Evolutionary conservation across 2,888 invertebrate species (phyloP).

Genomic region (Acrobasis suavella): DNA sequence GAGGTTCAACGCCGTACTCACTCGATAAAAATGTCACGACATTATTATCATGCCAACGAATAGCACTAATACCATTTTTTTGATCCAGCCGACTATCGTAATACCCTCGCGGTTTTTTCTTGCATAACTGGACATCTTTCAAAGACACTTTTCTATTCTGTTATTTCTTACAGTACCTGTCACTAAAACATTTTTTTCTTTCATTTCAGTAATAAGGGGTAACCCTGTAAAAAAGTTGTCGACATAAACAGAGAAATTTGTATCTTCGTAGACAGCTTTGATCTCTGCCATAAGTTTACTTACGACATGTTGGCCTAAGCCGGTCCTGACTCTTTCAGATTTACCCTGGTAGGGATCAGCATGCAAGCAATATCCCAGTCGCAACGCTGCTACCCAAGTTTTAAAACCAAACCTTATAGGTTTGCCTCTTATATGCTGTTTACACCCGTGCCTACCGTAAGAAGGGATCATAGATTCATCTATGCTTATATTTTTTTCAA

Average conservation of each 20-base stretch:
- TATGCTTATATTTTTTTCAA: neutral
- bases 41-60: conserved; percentile 5
- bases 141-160: neutral
- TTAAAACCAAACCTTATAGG: conserved; percentile 2
- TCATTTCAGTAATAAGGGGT: neutral
- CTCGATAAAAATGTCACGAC: conserved; percentile 2
- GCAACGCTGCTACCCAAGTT: neutral
- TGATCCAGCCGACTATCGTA: neutral
- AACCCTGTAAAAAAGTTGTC: conserved; percentile 5
- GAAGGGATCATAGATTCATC: neutral
- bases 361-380: neutral
- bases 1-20: too few species aligned
- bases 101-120: neutral
- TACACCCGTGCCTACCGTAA: neutral
- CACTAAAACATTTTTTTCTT: neutral
- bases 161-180: neutral
- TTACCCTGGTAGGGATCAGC: neutral
- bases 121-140: neutral
- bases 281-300: too few species aligned
- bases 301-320: neutral
- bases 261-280: neutral
- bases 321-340: neutral
- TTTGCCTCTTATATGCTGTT: neutral
- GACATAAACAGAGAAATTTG: neutral
- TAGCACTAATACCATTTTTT: conserved; percentile 2